Base-by-base conservation (phyloP, 1,140 invertebrate genomes). In the Glomeris maerens region DNA sequence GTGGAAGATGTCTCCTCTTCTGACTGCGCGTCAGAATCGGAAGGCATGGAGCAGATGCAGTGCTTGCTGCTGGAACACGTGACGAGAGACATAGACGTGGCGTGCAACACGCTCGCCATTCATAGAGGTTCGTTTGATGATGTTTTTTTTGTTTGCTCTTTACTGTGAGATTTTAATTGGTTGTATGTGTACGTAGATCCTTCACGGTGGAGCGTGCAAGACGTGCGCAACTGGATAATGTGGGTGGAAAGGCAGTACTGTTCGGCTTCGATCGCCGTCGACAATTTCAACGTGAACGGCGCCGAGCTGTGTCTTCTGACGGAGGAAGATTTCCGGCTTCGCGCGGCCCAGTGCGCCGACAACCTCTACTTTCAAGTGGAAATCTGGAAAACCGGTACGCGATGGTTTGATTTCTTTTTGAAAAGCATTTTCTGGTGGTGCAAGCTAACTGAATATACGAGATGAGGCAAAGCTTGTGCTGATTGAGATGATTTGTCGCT, bases 351-450 rank as follows among this genome's bases (percentile, higher is more conserved):
- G 76, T 79, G 80, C 57, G 89, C 89, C 3, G 81, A 83, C 62
- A 84, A 81, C 55, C 66, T 95, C 38, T 81, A 83, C 64, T 84
- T 85, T 28, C 84, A 92, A 60, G 64, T 95, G 59, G 89, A 93
- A 65, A 84, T 94, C 48, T 93, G 88, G 88, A 89, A 88, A 65
- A 82, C 79, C 48, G 82, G 85, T 57, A 72, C 4, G 23, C n/a
- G n/a, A n/a, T n/a, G n/a, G n/a, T n/a, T n/a, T n/a, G n/a, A n/a
- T n/a, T n/a, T n/a, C n/a, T n/a, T n/a, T n/a, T n/a, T n/a, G n/a
- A n/a, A n/a, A n/a, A n/a, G n/a, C n/a, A n/a, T n/a, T n/a, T n/a
- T n/a, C n/a, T n/a, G n/a, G n/a, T n/a, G n/a, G n/a, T n/a, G n/a
- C n/a, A n/a, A n/a, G n/a, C n/a, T n/a, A n/a, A n/a, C n/a, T n/a